Conservation (phyloP, 2,113 vertebrate genomes). For the Capra hircus region DNA sequence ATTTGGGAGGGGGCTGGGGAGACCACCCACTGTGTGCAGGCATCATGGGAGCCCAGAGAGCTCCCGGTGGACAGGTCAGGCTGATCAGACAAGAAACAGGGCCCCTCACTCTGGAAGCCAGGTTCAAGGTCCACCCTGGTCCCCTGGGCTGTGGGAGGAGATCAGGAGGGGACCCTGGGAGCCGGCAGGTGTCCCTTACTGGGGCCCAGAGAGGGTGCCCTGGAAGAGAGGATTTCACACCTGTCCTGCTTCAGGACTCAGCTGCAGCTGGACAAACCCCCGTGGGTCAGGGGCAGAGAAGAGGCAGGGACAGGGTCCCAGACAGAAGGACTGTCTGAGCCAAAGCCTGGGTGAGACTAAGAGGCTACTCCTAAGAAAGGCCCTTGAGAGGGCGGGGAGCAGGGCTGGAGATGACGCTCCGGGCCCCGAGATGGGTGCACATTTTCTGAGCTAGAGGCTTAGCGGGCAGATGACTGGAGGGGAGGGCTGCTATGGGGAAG, state of each 20-base stretch:
- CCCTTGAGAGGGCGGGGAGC: background rate
- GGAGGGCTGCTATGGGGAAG: background rate
- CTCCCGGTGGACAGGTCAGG: background rate
- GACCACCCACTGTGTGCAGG: background rate
- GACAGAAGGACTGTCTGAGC: background rate
- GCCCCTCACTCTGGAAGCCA: background rate
- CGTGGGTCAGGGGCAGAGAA: background rate
- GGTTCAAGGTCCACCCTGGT: background rate
- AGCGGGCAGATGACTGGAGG: background rate
- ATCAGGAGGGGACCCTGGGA: background rate
- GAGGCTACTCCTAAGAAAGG: background rate
- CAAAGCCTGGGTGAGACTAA: background rate
- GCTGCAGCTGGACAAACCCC: background rate
- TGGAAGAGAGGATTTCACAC: background rate
- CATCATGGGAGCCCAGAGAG: no score
- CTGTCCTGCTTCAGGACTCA: background rate
- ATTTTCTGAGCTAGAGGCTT: background rate
- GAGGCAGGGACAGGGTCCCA: background rate
- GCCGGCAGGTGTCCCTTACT: fast-evolving
- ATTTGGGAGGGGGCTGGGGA: background rate
- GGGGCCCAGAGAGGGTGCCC: background rate
- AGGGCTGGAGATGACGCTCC: no score
- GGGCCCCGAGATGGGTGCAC: background rate
- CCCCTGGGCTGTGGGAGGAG: background rate
- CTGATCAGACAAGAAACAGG: background rate